phyloP scores from a whole-genome alignment of 2,113 vertebrate genomes.

The Channa maculata region DNA sequence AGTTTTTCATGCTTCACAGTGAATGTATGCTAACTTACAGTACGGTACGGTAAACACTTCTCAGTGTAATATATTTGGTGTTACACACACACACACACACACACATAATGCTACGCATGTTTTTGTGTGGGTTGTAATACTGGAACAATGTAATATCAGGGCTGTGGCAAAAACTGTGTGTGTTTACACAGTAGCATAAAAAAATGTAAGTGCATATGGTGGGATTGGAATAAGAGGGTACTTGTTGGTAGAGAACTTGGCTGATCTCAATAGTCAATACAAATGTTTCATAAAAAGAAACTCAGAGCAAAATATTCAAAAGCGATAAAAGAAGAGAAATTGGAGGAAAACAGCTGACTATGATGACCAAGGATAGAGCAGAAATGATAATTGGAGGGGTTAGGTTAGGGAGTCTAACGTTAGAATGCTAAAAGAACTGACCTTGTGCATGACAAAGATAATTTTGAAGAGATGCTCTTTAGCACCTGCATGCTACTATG shows the following conservation, averaged over 20 bases:
- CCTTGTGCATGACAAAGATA: background rate
- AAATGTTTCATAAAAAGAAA: background rate
- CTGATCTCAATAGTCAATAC: background rate
- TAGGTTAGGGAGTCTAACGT: background rate
- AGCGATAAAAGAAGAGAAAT: background rate
- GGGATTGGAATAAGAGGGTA: background rate
- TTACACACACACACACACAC: no score
- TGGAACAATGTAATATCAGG: no score
- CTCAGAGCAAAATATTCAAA: background rate
- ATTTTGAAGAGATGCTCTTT: background rate
- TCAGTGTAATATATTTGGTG: no score
- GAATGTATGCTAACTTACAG: no score
- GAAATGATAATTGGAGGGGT: background rate
- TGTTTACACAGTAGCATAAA: background rate
- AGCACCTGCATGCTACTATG: background rate
- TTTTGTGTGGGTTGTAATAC: no score
- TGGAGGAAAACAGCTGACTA: background rate
- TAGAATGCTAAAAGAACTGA: background rate
- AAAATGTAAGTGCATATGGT: background rate
- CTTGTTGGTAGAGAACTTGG: background rate
- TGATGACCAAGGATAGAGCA: background rate
- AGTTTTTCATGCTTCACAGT: no score
- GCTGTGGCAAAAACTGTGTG: no score
- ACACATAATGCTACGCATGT: no score
- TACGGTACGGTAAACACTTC: no score